Evolutionary conservation across 2,888 invertebrate species (phyloP), one percentile per base, ranked within the genome.

Genomic region (Zygaena filipendulae): DNA sequence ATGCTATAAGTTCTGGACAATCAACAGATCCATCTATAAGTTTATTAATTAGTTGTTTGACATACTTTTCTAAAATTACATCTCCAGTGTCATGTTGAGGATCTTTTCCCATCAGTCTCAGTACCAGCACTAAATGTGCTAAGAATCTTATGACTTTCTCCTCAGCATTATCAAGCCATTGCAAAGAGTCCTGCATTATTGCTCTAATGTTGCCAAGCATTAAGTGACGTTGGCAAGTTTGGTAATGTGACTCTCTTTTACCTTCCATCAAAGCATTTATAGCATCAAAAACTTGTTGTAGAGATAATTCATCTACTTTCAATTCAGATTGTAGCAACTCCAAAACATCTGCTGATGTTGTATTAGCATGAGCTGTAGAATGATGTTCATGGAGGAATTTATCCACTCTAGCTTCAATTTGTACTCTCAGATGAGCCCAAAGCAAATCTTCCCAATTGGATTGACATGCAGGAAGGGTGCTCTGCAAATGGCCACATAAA

Each of bases 371-470:
- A 18, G 61, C 70, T 11, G 81, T 75, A 7, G 58, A 52, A 50
- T 79, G 68, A 41, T 81, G 79, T 42, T 81, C 81, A 51, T 59
- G 62, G 23, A 81, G 44, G 38, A 75, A 75, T 45, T 57, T 86
- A 55, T 97, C 96, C 0, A 95, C 93, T 39, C 88, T 82, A 8
- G 89, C 85, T 56, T 96, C 95, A 33, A 95, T 88, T 56, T 92
- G 85, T 0, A 88, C 85, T 51, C 86, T 87, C 39, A 93, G 77
- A 59, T 93, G 88, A 1, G 93, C 91, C 97, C 97, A 97, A 13
- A 97, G 70, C 36, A 89, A 75, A 61, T 97, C 97, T 49, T 92
- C 88, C 96, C 96, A 97, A 13, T 85, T 87, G n/a, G 81, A 77
- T 43, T 84, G 72, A 36, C 92, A 89, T 7, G 89, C 86, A 0